phyloP scores from a whole-genome alignment of 2,113 vertebrate genomes.

The Aplodontia rufa region DNA sequence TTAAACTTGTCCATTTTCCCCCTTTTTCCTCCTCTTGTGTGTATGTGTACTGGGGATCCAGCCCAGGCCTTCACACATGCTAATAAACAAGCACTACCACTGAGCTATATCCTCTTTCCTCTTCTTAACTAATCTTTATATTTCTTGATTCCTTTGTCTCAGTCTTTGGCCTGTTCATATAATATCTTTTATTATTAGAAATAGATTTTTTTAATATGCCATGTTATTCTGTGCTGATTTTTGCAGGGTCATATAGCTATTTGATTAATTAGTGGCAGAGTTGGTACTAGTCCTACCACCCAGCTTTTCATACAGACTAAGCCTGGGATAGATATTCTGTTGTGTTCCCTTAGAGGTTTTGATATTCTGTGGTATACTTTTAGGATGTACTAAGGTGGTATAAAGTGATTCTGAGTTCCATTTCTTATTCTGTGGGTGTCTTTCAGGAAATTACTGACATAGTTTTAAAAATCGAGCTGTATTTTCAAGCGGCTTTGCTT shows the following conservation, averaged over 20 bases:
- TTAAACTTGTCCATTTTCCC: not conserved
- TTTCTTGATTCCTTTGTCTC: not conserved
- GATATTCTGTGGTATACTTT: slow-evolving; percentile 8
- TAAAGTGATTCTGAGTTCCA: not conserved
- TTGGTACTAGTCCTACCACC: not conserved
- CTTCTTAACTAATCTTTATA: not conserved
- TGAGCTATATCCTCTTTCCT: not conserved
- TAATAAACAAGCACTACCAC: too few relatives aligned
- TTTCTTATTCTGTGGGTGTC: not conserved
- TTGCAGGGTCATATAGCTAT: not conserved
- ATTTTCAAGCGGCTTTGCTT: slow-evolving; percentile 90
- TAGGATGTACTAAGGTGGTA: not conserved
- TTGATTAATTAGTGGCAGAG: not conserved
- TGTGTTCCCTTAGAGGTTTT: not conserved
- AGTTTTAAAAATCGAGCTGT: slow-evolving; percentile 85
- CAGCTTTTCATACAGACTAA: not conserved
- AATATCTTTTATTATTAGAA: not conserved
- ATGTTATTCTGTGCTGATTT: not conserved
- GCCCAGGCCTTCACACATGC: too few relatives aligned
- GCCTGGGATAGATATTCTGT: not conserved
- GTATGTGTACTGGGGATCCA: too few relatives aligned
- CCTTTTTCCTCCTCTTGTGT: not conserved
- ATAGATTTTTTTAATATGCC: not conserved
- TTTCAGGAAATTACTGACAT: slow-evolving; percentile 86
- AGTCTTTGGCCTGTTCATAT: not conserved